Percentiles rank a stretch among this genome's conserved stretches.
Conservation (phyloP, 2,888 invertebrate species). For the Seira ritae region DNA sequence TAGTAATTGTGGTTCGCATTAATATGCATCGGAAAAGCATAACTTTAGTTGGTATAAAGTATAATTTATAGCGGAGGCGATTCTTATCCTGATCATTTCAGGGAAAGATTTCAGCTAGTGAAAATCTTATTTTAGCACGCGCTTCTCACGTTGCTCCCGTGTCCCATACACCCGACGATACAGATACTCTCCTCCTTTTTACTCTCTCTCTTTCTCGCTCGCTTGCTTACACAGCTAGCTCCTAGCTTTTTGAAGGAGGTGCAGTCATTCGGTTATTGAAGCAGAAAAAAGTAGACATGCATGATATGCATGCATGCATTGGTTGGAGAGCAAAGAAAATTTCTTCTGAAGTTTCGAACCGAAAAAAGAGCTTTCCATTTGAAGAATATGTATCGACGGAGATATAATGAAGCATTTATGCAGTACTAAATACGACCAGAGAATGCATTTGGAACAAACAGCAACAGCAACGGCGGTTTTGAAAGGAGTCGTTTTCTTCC, state of each 20-base stretch:
- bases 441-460: background rate
- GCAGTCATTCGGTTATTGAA: slow-evolving; percentile 47
- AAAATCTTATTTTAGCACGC: slow-evolving; percentile 64
- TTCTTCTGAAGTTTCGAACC: background rate
- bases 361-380: background rate
- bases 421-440: background rate
- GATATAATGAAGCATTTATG: slow-evolving; percentile 3
- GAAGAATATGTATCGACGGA: background rate
- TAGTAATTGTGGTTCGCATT: background rate
- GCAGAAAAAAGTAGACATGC: slow-evolving; percentile 40
- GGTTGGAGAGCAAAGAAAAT: background rate
- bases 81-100: background rate
- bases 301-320: slow-evolving; percentile 39
- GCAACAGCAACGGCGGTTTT: slow-evolving; percentile 4
- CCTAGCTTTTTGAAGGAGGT: slow-evolving; percentile 44
- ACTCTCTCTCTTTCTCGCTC: slow-evolving; percentile 6
- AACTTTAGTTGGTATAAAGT: background rate
- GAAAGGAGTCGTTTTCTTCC: background rate
- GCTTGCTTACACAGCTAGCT: slow-evolving; percentile 10
- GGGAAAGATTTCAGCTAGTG: slow-evolving; percentile 22
- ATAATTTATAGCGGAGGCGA: slow-evolving; percentile 9
- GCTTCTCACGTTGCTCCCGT: slow-evolving; percentile 51
- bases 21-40: slow-evolving; percentile 5
- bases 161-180: background rate
- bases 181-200: slow-evolving; percentile 7